Percentiles rank a stretch among this genome's conserved stretches.
Evolutionary conservation across 2,888 invertebrate species (phyloP).

Genomic region (Lottia scabra): DNA sequence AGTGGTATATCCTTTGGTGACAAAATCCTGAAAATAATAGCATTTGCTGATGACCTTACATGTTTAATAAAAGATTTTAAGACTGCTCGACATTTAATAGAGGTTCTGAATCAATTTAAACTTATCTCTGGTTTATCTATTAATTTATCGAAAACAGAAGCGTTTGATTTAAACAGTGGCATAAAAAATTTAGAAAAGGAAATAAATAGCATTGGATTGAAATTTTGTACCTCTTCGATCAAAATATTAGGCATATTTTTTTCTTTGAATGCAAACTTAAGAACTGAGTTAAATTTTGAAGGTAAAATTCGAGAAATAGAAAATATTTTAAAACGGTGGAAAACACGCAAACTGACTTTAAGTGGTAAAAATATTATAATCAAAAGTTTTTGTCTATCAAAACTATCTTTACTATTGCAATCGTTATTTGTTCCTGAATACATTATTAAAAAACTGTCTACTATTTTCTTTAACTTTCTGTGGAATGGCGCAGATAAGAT

Average conservation of each 20-base stretch:
- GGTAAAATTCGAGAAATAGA: neutral
- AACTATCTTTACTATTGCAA: neutral
- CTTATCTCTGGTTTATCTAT: neutral
- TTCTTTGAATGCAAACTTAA: neutral
- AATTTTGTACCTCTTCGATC: neutral
- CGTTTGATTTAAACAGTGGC: neutral
- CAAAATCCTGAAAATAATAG: neutral
- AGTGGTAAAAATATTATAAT: neutral
- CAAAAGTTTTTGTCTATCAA: neutral
- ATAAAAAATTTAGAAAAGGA: neutral
- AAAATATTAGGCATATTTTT: neutral
- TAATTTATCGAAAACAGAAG: neutral
- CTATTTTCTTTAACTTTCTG: neutral
- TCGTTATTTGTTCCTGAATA: neutral
- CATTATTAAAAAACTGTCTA: neutral
- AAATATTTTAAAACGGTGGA: neutral
- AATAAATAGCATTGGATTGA: neutral
- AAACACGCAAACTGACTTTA: neutral
- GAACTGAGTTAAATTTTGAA: neutral
- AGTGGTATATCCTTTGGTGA: neutral
- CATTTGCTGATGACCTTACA: neutral
- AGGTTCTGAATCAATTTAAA: neutral
- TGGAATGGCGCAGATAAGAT: neutral
- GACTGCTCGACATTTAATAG: neutral
- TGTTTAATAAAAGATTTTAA: neutral